Conservation (phyloP, 2,888 invertebrate species). For the Branchipolynoe longqiensis region DNA sequence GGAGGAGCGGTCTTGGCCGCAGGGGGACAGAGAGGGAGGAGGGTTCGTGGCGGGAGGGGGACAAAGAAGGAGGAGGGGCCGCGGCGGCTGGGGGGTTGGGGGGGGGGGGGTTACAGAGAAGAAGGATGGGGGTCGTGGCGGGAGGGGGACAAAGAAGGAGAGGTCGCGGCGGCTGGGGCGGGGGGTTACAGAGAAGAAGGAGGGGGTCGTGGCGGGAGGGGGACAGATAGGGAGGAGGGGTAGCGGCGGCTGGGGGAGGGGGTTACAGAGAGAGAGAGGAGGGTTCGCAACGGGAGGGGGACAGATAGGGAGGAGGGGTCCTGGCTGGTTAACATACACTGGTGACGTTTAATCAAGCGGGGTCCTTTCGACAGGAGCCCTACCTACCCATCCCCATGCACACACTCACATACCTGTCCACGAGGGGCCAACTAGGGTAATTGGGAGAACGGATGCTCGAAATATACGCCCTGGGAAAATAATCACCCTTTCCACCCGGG, state of each 20-base stretch:
- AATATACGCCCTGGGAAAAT: conserved; percentile 49
- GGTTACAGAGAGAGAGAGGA: not conserved
- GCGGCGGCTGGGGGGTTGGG: not conserved
- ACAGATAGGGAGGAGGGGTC: too few species aligned
- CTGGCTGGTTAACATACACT: too few species aligned
- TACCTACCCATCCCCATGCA: not conserved
- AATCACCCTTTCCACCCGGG: conserved; percentile 35
- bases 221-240: too few species aligned
- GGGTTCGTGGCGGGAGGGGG: not conserved
- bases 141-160: not conserved
- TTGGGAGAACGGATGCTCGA: conserved; percentile 36
- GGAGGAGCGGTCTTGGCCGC: not conserved
- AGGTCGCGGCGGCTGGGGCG: too few species aligned
- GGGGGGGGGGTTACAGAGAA: not conserved
- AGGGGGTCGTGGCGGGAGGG: not conserved
- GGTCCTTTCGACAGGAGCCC: not conserved
- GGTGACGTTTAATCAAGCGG: too few species aligned
- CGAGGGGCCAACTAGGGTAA: conserved; percentile 9
- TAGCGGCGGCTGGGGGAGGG: too few species aligned
- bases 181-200: not conserved
- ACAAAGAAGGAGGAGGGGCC: not conserved
- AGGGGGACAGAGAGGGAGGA: not conserved
- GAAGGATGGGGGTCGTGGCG: not conserved
- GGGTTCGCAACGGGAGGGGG: not conserved
- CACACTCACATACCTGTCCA: conserved; percentile 6